Evolutionary conservation across 2,888 invertebrate genomes (phyloP).

Genomic region (Ferrisia virgata): DNA sequence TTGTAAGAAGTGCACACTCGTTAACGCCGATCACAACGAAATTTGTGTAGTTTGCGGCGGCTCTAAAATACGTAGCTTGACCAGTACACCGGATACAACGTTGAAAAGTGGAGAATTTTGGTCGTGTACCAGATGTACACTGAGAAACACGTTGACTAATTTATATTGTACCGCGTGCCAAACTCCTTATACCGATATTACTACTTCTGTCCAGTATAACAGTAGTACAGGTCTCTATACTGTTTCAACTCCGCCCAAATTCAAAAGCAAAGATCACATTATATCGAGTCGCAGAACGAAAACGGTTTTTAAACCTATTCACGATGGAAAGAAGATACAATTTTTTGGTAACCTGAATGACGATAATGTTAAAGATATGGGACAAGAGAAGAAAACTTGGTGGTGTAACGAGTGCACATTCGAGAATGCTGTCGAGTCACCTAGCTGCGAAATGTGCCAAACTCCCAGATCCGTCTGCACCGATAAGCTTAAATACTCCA

Average conservation of each 20-base stretch:
- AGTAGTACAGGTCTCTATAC: background rate
- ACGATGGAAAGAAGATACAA: background rate
- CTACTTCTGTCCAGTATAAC: background rate
- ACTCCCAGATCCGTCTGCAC: slow-evolving; percentile 55
- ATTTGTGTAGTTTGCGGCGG: slow-evolving; percentile 85
- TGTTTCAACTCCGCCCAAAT: slow-evolving; percentile 48
- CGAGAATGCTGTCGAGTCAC: slow-evolving; percentile 65
- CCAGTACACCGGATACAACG: slow-evolving; percentile 65
- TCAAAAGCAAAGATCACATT: background rate
- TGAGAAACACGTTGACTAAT: slow-evolving; percentile 71
- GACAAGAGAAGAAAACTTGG: slow-evolving; percentile 56
- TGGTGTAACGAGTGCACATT: slow-evolving; percentile 78
- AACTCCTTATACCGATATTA: slow-evolving; percentile 53
- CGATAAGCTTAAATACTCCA: background rate
- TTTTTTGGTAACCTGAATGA: slow-evolving; percentile 10
- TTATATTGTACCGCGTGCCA: slow-evolving; percentile 74
- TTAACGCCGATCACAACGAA: slow-evolving; percentile 68
- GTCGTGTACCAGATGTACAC: slow-evolving; percentile 77
- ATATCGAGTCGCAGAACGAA: slow-evolving; percentile 48
- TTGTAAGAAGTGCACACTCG: slow-evolving; percentile 81
- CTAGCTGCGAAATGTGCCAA: slow-evolving; percentile 74
- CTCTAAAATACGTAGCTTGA: slow-evolving; percentile 70
- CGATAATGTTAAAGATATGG: background rate
- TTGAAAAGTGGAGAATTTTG: slow-evolving; percentile 70
- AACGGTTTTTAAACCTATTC: slow-evolving; percentile 39